Evolutionary conservation across 2,797 vertebrate genomes (phyloP).

Genomic region (Tachyglossus aculeatus): DNA sequence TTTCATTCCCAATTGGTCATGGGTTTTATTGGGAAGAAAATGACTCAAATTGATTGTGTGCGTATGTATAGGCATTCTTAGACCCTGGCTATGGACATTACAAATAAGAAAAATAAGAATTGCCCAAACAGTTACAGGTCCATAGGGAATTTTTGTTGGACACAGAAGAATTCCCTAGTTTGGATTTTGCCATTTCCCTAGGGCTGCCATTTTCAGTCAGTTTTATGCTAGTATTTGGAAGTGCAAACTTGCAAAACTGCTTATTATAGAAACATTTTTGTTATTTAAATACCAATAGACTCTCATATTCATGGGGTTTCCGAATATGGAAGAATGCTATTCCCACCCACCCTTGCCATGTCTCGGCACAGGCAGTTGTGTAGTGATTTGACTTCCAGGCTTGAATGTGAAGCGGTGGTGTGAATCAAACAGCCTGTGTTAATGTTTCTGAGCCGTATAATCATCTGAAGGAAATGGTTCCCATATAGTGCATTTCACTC

Average conservation of each 20-base stretch:
- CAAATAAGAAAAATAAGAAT: conserved; percentile 9
- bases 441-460: conserved; percentile 23
- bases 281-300: conserved; percentile 49
- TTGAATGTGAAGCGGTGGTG: conserved; percentile 34
- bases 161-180: conserved; percentile 1
- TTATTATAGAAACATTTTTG: conserved; percentile 61
- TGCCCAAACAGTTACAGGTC: conserved; percentile 2
- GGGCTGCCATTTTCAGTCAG: conserved; percentile 40
- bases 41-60: not conserved
- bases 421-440: conserved; percentile 40
- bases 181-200: conserved; percentile 10
- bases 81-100: not conserved
- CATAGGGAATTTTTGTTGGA: conserved; percentile 7
- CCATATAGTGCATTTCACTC: not conserved
- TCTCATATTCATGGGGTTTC: conserved; percentile 43
- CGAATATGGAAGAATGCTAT: conserved; percentile 49
- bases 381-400: conserved; percentile 45
- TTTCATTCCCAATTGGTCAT: not conserved
- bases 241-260: conserved; percentile 36
- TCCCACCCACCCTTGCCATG: conserved; percentile 46
- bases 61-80: not conserved
- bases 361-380: conserved; percentile 27
- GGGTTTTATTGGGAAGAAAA: not conserved
- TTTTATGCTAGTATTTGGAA: conserved; percentile 50
- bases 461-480: conserved; percentile 5